phyloP scores from a whole-genome alignment of 1,140 invertebrate genomes.

The Brachionus calyciflorus region DNA sequence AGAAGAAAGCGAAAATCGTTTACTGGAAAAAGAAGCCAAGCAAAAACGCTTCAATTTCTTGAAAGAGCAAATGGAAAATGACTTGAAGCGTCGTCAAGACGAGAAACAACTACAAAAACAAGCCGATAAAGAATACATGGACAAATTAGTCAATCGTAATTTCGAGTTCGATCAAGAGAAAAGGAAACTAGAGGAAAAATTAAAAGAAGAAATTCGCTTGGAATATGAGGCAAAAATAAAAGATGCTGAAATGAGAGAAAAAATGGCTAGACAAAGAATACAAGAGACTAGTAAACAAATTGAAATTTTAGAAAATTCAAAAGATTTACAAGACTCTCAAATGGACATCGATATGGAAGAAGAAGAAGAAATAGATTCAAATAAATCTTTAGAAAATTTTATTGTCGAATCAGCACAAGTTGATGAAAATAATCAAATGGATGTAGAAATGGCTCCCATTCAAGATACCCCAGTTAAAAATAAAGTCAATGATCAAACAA shows the following conservation, averaged over 20 bases:
- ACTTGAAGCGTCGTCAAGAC: conserved; percentile 9
- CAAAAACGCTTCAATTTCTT: neutral
- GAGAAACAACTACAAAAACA: conserved; percentile 35
- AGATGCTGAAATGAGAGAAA: conserved; percentile 14
- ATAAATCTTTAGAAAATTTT: neutral
- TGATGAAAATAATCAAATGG: too few relatives aligned
- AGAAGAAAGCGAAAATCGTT: conserved; percentile 16
- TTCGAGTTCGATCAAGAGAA: neutral
- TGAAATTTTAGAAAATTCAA: neutral
- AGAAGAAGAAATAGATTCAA: neutral
- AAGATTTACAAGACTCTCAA: too few relatives aligned
- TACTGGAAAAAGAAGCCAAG: neutral
- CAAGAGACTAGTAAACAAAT: neutral
- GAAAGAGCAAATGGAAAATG: conserved; percentile 35
- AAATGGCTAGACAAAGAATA: conserved; percentile 9
- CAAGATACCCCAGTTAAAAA: neutral
- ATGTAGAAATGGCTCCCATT: neutral
- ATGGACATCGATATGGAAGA: conserved; percentile 22
- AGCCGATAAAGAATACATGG: conserved; percentile 32
- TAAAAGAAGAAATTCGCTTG: neutral
- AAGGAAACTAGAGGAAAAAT: neutral
- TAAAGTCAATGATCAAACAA: neutral
- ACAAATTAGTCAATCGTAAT: conserved; percentile 19
- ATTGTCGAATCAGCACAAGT: neutral
- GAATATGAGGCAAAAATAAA: conserved; percentile 24